A percentile compares a stretch with the other conserved stretches of the same genome.
These are phyloP conservation scores for Cerastoderma edule DNA, from an alignment of 2,888 invertebrate genomes.

Conservation along the genomic window DNA sequence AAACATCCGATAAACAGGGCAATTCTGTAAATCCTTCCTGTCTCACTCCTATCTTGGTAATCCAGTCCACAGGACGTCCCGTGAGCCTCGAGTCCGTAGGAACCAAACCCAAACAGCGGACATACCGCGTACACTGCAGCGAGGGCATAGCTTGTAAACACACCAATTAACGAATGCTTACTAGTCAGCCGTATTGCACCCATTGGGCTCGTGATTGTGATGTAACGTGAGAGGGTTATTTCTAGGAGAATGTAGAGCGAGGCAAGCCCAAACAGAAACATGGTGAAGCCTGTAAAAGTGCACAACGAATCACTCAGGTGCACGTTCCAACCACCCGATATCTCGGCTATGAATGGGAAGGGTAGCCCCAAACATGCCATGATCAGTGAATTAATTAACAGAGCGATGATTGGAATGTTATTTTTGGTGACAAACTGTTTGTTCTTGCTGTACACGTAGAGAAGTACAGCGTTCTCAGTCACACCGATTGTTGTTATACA, in stretches of 20 bases:
- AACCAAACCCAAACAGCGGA: constrained; percentile 31
- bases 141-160: not conserved
- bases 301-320: constrained; percentile 4
- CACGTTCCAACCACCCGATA: constrained; percentile 26
- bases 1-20: constrained; percentile 20
- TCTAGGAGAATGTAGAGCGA: constrained; percentile 27
- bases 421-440: constrained; percentile 18
- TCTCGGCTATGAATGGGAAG: constrained; percentile 33
- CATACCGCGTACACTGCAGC: constrained; percentile 14
- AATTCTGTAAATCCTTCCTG: not conserved
- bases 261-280: constrained; percentile 27
- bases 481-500: constrained; percentile 1
- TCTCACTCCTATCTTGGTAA: constrained; percentile 13
- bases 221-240: constrained; percentile 20
- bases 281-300: constrained; percentile 17
- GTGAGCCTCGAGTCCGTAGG: constrained; percentile 38
- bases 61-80: constrained; percentile 33
- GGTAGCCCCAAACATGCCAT: not conserved
- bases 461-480: not conserved
- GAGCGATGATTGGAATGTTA: constrained; percentile 18
- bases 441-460: constrained; percentile 14
- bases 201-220: constrained; percentile 8
- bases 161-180: constrained; percentile 2
- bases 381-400: constrained; percentile 14
- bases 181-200: not conserved